Evolutionary conservation across 2,888 invertebrate genomes (phyloP).

Genomic region (Corythucha ciliata): DNA sequence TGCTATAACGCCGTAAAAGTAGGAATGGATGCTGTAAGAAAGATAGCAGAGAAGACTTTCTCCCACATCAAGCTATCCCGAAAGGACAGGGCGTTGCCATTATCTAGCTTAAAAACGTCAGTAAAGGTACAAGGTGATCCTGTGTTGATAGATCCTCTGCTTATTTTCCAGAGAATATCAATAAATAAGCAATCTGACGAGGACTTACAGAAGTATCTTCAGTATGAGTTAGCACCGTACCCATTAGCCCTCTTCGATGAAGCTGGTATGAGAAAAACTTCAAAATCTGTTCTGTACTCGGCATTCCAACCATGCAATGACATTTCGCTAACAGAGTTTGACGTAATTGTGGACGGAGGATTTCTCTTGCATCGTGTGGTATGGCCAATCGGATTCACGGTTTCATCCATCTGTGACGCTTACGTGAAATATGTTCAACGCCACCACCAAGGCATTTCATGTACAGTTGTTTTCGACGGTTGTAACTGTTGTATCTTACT

Average conservation of each 20-base stretch:
- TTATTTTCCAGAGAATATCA: conserved; percentile 35
- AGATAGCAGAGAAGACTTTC: neutral
- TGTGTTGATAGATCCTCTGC: conserved; percentile 30
- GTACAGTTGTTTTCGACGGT: conserved; percentile 19
- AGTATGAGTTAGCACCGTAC: conserved; percentile 31
- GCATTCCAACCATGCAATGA: too few relatives aligned
- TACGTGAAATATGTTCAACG: too few relatives aligned
- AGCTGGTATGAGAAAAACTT: conserved; percentile 5
- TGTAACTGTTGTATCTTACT: too few relatives aligned
- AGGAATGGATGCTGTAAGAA: neutral
- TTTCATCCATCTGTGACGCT: too few relatives aligned
- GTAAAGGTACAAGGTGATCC: too few relatives aligned
- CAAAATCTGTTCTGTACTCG: conserved; percentile 26
- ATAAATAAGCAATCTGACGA: conserved; percentile 25
- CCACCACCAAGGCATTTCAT: too few relatives aligned
- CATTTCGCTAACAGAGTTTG: too few relatives aligned
- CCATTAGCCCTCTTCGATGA: neutral
- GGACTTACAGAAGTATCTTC: conserved; percentile 29
- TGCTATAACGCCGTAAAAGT: neutral
- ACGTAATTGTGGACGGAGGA: too few relatives aligned
- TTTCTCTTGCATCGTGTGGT: neutral
- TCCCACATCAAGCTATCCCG: neutral
- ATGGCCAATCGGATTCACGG: too few relatives aligned
- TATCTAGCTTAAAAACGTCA: neutral
- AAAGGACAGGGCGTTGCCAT: neutral